Base-by-base conservation (phyloP, 2,888 invertebrate genomes). In the Parascotia fuliginaria region DNA sequence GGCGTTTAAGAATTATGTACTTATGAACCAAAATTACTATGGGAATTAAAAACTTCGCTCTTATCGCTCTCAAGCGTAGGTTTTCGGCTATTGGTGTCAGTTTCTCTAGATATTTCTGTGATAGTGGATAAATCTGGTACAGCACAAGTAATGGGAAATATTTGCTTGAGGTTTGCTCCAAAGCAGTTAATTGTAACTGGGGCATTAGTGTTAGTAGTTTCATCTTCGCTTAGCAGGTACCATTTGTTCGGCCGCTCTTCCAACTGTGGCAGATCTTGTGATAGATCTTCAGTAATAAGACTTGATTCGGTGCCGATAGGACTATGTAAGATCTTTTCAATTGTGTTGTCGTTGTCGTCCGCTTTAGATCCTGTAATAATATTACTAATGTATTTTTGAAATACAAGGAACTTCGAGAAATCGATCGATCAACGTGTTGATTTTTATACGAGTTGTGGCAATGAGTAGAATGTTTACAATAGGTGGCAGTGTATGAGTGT, bases 121-220 rank as follows among this genome's bases (percentile, higher is more conserved):
- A 92, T 88, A 0, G 89, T 87, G 0, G 91, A 91, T 1, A 92
- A 66, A 57, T 92, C 66, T 0, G 92, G 92, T 1, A 92, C 71
- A 0, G 90, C 81, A 46, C 84, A 89, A 0, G 83, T 60, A 4
- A 87, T 53, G 1, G 89, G 88, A 37, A 91, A 92, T 27, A 92
- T 55, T 31, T 87, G 77, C 33, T 81, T 76, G 2, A 92, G 75
- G 59, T 82, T 85, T 0, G 89, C 58, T 0, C 79, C 79, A 51
- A 54, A 73, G 34, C 70, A 55, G n/a, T 50, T 45, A 0, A 53
- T 29, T n/a, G 52, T 16, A 12, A 49, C 45, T 19, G 19, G 39
- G 41, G 62, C 56, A 48, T 77, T 79, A 0, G 74, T 70, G 33
- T 75, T 77, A 1, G 70, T 71, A 6, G 75, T 76, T 31, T 89